These are phyloP conservation scores for Epinephelus lanceolatus DNA, from an alignment of 2,113 vertebrate genomes.

Conservation along the genomic window DNA sequence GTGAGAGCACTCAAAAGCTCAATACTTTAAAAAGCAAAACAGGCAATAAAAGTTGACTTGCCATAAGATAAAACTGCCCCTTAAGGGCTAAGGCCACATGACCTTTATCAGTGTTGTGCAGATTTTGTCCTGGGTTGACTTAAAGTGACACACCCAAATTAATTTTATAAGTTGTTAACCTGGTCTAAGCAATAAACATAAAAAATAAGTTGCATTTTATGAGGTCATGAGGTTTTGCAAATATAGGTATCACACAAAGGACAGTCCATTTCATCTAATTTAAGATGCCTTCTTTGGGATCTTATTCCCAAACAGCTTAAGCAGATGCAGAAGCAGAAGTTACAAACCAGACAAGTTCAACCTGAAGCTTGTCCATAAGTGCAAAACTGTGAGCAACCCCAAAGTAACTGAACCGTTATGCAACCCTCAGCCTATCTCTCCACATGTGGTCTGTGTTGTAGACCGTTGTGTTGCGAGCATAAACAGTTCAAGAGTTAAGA, in stretches of 20 bases:
- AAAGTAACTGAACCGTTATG: slow-evolving; percentile 51
- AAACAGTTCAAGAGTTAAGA: slow-evolving; percentile 28
- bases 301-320: neutral
- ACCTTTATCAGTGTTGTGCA: slow-evolving; percentile 3
- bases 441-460: slow-evolving; percentile 44
- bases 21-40: neutral
- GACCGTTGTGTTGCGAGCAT: neutral
- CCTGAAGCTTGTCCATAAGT: slow-evolving; percentile 3
- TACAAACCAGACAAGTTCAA: slow-evolving; percentile 9
- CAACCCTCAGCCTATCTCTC: slow-evolving; percentile 17
- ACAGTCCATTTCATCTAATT: neutral
- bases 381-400: slow-evolving; percentile 25
- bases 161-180: neutral
- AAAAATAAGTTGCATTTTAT: neutral
- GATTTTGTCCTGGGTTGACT: neutral
- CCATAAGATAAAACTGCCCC: neutral
- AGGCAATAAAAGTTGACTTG: neutral
- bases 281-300: neutral
- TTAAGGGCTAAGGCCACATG: neutral
- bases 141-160: slow-evolving; percentile 47
- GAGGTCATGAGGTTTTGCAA: neutral
- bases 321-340: slow-evolving; percentile 23
- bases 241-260: neutral
- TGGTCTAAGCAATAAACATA: no score
- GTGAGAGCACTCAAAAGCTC: neutral